These are phyloP conservation scores for Bombus superbus DNA, from an alignment of 1,140 invertebrate genomes.

Conservation along the genomic window DNA sequence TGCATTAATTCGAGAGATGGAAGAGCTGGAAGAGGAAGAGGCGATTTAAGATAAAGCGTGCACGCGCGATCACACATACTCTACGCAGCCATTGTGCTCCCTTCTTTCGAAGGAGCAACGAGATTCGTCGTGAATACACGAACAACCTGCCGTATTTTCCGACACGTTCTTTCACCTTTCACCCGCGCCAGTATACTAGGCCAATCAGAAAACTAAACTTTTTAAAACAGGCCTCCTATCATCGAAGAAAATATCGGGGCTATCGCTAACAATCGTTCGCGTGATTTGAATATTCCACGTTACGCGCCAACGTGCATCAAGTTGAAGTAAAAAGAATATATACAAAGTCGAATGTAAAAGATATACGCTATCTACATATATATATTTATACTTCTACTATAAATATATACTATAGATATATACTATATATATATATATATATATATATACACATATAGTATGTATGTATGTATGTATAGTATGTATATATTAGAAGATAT, in stretches of 20 bases:
- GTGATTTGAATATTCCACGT: background rate
- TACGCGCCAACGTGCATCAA: background rate
- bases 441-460: no score
- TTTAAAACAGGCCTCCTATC: background rate
- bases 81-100: conserved; percentile 17
- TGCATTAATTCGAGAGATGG: background rate
- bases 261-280: background rate
- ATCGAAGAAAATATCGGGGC: background rate
- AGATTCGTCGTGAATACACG: conserved; percentile 15
- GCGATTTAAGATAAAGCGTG: background rate
- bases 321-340: background rate
- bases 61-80: background rate
- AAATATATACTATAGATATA: no score
- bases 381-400: no score
- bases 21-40: background rate
- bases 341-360: no score
- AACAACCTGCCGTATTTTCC: background rate
- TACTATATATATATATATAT: no score
- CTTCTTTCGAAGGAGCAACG: background rate
- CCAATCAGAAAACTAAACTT: background rate
- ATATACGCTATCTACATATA: no score
- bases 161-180: background rate
- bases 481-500: no score
- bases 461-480: no score
- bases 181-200: background rate